A percentile compares a stretch with the other conserved stretches of the same genome.
Conservation (phyloP, 2,113 vertebrate genomes). For the Gymnorhina tibicen region DNA sequence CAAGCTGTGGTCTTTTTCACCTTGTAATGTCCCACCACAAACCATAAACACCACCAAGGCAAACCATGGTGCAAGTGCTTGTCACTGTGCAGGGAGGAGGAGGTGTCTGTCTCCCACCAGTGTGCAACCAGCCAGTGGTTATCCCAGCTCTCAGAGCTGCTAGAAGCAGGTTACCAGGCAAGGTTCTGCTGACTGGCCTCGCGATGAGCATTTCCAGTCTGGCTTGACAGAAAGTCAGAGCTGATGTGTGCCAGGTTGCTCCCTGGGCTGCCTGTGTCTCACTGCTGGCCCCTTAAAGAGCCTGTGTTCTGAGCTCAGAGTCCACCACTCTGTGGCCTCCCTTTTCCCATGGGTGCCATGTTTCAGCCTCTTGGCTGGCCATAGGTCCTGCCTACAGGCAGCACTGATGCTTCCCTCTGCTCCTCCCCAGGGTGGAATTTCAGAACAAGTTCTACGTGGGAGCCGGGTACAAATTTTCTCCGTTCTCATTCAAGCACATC, state of each 20-base stretch:
- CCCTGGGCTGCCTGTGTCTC: not conserved
- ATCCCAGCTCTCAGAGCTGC: not conserved
- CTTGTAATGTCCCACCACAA: rapidly evolving
- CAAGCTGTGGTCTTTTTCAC: not conserved
- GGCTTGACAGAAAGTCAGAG: not conserved
- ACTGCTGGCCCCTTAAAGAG: not conserved
- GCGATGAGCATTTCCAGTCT: not conserved
- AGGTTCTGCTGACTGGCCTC: not conserved
- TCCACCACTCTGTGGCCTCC: not conserved
- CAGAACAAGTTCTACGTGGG: slow-evolving; percentile 84
- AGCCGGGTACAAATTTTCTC: slow-evolving; percentile 75
- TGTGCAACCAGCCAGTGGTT: not conserved
- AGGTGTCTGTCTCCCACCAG: not conserved
- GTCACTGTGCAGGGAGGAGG: not conserved
- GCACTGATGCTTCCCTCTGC: not conserved
- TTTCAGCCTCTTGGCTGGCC: not conserved
- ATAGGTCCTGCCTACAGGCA: not conserved
- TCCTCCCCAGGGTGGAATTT: slow-evolving; percentile 79
- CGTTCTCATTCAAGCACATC: slow-evolving; percentile 76
- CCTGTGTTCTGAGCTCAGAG: rapidly evolving
- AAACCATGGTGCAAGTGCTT: not conserved
- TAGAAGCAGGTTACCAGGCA: not conserved
- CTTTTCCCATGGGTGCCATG: rapidly evolving
- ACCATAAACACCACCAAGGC: not conserved
- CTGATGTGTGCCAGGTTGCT: rapidly evolving